Evolutionary conservation across 2,113 vertebrate genomes (phyloP).

Genomic region (Melanerpes aurifrons): DNA sequence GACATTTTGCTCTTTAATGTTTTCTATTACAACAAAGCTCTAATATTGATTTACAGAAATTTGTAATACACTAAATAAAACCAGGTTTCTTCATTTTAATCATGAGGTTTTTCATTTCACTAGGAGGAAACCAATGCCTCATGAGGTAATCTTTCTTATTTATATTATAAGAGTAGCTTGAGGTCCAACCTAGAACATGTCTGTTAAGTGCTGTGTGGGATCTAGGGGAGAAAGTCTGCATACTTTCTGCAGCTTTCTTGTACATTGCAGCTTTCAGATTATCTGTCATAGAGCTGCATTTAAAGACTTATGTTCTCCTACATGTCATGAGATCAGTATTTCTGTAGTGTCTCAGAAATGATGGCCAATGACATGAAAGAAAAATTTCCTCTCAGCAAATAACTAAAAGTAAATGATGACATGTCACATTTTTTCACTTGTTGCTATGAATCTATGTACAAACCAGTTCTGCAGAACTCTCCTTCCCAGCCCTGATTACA

Average conservation of each 20-base stretch:
- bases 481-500: conserved; percentile 96
- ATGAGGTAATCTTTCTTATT: neutral
- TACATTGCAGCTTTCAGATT: neutral
- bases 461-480: conserved; percentile 93
- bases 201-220: neutral
- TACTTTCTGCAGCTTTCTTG: neutral
- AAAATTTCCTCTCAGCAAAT: neutral
- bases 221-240: neutral
- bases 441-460: conserved; percentile 61
- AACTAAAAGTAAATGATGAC: neutral
- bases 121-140: neutral
- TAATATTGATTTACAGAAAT: neutral
- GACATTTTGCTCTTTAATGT: neutral
- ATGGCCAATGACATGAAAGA: neutral
- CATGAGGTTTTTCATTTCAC: neutral
- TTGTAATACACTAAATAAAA: neutral
- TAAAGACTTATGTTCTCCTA: neutral
- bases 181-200: neutral
- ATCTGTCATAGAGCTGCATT: neutral
- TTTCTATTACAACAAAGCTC: neutral
- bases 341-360: neutral
- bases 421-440: neutral
- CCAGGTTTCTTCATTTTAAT: neutral
- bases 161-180: neutral
- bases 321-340: neutral